Evolutionary conservation across 2,888 invertebrate genomes (phyloP), one percentile per base, ranked within the genome.

Genomic region (Drosophila prostipennis): DNA sequence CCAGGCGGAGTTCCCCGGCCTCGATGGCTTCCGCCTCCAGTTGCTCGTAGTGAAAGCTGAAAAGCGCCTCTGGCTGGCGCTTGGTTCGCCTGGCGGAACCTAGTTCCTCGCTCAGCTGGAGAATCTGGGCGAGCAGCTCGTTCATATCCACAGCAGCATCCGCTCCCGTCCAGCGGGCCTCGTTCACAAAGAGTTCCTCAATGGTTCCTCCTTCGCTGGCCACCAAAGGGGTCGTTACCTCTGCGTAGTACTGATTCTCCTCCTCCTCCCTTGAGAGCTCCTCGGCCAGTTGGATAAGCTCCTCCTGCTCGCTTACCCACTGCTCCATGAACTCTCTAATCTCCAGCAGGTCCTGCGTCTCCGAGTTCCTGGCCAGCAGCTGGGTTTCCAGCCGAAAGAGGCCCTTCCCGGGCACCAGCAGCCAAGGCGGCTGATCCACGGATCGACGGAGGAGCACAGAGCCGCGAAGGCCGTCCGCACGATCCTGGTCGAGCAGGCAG

Each of bases 361-460:
- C 91, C 0, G 89, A 89, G 55, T 91, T 90, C 55, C 85, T 80
- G 0, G 89, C 83, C 51, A 90, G 63, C 16, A 92, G 78, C 49
- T 91, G 78, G 0, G 89, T 90, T 48, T 89, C 79, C 13, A 92
- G 63, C 3, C 80, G 76, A 51, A 91, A 92, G 1, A 91, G 70
- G 0, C 91, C 90, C 0, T 79, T 73, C 3, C 91, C 79, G 2
- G 92, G 92, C 3, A 92, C 90, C 19, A 92, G 63, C n/a, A 92
- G 23, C 13, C 82, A 72, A 8, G 91, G 87, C 7, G 84, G 77
- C 32, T 87, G 79, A 36, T 68, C 51, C 7, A 78, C 26, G 26
- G 26, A 76, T 5, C 79, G 79, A 0, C 79, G 80, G 13, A 91
- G 60, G 3, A 90, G 64, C 0, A 87, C 69, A 0, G 91, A 88